Base-by-base conservation (phyloP, 2,113 vertebrate genomes). In the Arenaria interpres region DNA sequence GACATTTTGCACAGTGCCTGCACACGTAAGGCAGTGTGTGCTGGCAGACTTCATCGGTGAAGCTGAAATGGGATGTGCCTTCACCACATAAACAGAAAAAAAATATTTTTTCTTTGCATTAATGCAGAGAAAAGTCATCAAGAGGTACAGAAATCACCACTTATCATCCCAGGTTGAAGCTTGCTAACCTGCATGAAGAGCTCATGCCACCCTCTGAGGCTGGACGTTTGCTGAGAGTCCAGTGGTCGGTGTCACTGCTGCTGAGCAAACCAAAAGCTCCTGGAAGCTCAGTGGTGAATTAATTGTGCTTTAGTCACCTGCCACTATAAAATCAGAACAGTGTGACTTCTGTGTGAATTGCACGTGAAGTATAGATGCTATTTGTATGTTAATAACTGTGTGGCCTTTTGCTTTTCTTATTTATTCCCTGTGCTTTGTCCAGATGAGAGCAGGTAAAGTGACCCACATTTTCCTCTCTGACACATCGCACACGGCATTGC, bases 11-110 rank as follows among this genome's bases (percentile, higher is more conserved):
- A 67, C 33, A 35, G 17, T 76, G 37, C 27, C n/a, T 80, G 33
- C 22, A 46, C 21, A 23, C 0, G 0, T 9, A 37, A 37, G 48
- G 21, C 39, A 75, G 20, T 30, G 7, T 12, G 21, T 53, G 14
- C 39, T 50, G 45, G 39, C 32, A 89, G 27, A 54, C 23, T 78
- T 46, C 2, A 51, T 6, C 1, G 5, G 2, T 24, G 30, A 85
- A 27, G 17, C 25, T 57, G 27, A 78, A 94, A 88, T 1, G 4
- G 27, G 2, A 7, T 68, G 24, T n/a, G 6, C 9, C 9, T 64
- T 80, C 46, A 56, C 10, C 64, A 2, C 5, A 37, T 30, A 37
- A 32, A 27, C 16, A 67, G 59, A 54, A 54, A 54, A 54, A n/a
- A 85, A 74, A 89, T 19, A 46, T 37, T 62, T 81, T 10, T 78